A percentile compares a stretch with the other conserved stretches of the same genome.
phyloP scores from a whole-genome alignment of 2,113 vertebrate species.

The Rissa tridactyla region DNA sequence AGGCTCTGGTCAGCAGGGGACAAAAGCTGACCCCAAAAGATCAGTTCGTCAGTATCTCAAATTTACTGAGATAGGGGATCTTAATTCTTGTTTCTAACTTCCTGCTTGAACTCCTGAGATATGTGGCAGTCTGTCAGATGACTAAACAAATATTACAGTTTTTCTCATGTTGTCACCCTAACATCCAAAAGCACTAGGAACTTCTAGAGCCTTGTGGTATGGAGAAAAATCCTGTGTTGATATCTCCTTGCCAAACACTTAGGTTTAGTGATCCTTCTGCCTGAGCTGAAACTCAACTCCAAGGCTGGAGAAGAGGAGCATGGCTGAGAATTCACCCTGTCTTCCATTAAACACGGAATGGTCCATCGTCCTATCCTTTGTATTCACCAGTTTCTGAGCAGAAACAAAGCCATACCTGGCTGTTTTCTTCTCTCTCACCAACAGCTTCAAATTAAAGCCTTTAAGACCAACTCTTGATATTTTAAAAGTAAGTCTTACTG shows the following conservation, averaged over 20 bases:
- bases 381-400: neutral
- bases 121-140: neutral
- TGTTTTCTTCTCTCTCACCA: neutral
- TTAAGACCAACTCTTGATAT: neutral
- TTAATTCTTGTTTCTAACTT: neutral
- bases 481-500: neutral
- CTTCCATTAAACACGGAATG: neutral
- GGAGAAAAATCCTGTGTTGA: neutral
- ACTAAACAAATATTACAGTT: neutral
- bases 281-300: neutral
- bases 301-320: neutral
- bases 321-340: neutral
- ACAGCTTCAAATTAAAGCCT: neutral
- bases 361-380: neutral
- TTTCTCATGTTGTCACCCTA: fast-evolving
- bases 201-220: neutral
- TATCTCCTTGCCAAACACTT: neutral
- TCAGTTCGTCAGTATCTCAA: neutral
- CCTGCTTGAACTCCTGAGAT: neutral
- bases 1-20: neutral
- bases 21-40: neutral
- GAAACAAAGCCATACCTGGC: neutral
- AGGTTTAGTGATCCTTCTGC: neutral
- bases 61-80: neutral
- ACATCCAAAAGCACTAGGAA: neutral